Evolutionary conservation across 2,113 vertebrate genomes (phyloP).

Genomic region (Pangasianodon hypophthalmus): DNA sequence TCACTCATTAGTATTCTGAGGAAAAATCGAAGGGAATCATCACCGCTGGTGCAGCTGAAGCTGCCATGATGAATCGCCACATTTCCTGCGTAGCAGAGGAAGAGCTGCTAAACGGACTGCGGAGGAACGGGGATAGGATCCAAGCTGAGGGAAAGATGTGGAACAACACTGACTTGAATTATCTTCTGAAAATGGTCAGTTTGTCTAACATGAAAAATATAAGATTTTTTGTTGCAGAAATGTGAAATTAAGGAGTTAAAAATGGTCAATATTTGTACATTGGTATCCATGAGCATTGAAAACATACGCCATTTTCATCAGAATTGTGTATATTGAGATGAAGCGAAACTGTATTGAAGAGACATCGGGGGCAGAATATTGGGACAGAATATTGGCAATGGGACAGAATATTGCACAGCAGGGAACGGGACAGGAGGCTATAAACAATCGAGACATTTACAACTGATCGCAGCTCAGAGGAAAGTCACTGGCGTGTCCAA

Average conservation of each 20-base stretch:
- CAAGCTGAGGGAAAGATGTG: background rate
- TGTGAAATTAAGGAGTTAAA: background rate
- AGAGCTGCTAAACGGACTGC: background rate
- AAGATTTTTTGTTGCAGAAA: background rate
- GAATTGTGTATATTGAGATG: background rate
- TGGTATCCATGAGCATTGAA: background rate
- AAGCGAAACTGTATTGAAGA: background rate
- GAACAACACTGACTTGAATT: background rate
- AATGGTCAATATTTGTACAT: background rate
- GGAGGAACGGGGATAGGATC: background rate
- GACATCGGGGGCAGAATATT: background rate
- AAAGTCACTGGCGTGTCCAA: background rate
- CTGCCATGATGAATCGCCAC: background rate
- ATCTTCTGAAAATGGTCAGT: background rate
- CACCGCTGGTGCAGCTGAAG: background rate
- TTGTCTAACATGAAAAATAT: background rate
- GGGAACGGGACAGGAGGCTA: background rate
- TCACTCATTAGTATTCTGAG: slow-evolving; percentile 7
- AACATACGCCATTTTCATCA: background rate
- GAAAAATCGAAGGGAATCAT: slow-evolving; percentile 17
- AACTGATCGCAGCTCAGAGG: background rate
- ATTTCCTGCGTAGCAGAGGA: background rate
- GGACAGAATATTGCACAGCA: background rate
- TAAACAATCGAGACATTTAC: background rate
- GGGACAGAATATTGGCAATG: background rate